Evolutionary conservation across 1,140 invertebrate species (phyloP).

Genomic region (Leptinotarsa defecta): DNA sequence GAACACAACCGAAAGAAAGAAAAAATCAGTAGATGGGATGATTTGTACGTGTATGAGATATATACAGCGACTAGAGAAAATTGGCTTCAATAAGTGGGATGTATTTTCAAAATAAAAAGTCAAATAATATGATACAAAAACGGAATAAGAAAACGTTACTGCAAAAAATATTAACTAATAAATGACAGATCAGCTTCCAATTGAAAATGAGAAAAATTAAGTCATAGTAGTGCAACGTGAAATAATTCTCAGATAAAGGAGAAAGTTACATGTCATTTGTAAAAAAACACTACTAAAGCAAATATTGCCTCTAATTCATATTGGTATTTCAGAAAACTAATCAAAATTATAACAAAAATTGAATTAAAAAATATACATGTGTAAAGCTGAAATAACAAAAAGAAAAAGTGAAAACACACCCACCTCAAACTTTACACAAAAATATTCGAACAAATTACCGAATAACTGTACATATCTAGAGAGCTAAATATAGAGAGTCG

Average conservation of each 20-base stretch:
- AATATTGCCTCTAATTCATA: background rate
- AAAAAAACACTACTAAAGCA: conserved; percentile 15
- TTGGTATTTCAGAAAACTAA: conserved; percentile 22
- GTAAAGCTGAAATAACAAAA: conserved; percentile 19
- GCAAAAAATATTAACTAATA: background rate
- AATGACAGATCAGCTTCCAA: background rate
- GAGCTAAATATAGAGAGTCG: conserved; percentile 45
- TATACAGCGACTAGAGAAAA: conserved; percentile 48
- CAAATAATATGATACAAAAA: conserved; percentile 13
- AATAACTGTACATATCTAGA: conserved; percentile 44
- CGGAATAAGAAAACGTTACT: background rate
- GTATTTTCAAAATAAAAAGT: conserved; percentile 32
- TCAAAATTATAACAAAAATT: conserved; percentile 32
- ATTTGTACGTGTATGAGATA: conserved; percentile 46
- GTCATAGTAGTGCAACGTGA: background rate
- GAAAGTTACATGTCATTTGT: too few species aligned
- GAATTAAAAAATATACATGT: conserved; percentile 24
- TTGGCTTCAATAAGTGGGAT: conserved; percentile 38
- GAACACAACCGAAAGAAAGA: conserved; percentile 25
- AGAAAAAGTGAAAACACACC: conserved; percentile 41
- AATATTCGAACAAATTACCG: conserved; percentile 29
- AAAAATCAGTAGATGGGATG: conserved; percentile 35
- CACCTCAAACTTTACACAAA: conserved; percentile 37
- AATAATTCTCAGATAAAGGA: too few species aligned
- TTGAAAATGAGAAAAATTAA: background rate